Evolutionary conservation across 2,888 invertebrate genomes (phyloP).

Genomic region (Agrotis segetum): DNA sequence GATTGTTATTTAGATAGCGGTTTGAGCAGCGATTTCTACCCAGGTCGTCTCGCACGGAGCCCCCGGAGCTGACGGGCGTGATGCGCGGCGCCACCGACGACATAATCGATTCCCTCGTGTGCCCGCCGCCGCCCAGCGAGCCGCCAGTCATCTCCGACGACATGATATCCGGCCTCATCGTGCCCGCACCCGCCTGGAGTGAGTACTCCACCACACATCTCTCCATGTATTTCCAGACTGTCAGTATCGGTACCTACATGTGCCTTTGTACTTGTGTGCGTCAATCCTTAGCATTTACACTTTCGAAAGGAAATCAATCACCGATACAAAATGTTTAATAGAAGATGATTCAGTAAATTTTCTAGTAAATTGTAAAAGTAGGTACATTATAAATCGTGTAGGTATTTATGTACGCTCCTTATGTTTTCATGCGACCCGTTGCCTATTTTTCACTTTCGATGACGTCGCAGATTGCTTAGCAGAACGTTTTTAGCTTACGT

Average conservation of each 20-base stretch:
- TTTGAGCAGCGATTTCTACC: constrained; percentile 55
- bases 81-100: constrained; percentile 97
- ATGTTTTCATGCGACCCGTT: constrained; percentile 63
- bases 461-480: constrained; percentile 68
- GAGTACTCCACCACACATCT: constrained; percentile 84
- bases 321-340: constrained; percentile 6
- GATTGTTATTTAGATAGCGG: constrained; percentile 60
- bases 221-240: constrained; percentile 16
- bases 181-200: constrained; percentile 99
- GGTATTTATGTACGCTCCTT: constrained; percentile 38
- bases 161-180: constrained; percentile 98
- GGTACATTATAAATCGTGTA: constrained; percentile 18
- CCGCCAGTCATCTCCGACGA: constrained; percentile 98
- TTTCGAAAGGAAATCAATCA: constrained; percentile 3
- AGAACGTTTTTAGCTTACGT: constrained; percentile 70
- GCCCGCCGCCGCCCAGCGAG: constrained; percentile 98
- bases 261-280: constrained; percentile 4
- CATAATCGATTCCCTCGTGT: constrained; percentile 98
- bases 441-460: constrained; percentile 60
- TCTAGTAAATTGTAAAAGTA: constrained; percentile 14
- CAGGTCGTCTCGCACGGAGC: constrained; percentile 95
- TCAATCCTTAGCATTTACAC: constrained; percentile 6
- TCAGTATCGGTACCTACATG: neutral
- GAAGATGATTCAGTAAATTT: constrained; percentile 18
- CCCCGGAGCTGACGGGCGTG: constrained; percentile 94